Conservation (phyloP, 53 echinoderm and acorn worm genomes). For the Astropecten irregularis region DNA sequence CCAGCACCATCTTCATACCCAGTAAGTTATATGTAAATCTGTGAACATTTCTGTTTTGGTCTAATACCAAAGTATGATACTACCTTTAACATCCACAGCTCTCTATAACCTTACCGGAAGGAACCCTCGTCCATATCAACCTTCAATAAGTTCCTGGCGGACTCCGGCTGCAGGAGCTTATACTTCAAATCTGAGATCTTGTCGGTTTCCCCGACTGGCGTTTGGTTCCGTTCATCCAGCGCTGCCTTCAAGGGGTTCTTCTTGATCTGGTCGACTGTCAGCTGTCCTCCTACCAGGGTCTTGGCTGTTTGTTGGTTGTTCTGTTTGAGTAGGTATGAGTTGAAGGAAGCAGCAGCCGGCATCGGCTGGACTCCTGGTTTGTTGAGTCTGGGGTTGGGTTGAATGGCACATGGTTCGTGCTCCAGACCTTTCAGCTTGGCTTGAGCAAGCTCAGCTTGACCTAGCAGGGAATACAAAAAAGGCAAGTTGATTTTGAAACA, state of each 20-base stretch:
- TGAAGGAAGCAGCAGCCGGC: neutral
- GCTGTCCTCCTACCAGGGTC: constrained; percentile 71
- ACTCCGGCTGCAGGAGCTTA: constrained; percentile 71
- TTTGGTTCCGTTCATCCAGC: constrained; percentile 78
- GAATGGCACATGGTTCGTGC: constrained; percentile 77
- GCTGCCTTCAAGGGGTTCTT: constrained; percentile 83
- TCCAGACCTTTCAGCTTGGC: constrained; percentile 97
- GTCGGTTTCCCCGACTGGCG: constrained; percentile 63
- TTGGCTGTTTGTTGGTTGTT: constrained; percentile 80
- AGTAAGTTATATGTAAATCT: too few relatives aligned
- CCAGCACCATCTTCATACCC: too few relatives aligned
- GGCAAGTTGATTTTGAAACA: too few relatives aligned
- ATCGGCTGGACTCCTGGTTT: neutral
- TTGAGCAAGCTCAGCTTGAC: constrained; percentile 81
- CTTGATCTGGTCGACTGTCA: constrained; percentile 83
- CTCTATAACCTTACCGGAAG: too few relatives aligned
- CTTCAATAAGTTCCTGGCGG: constrained; percentile 38
- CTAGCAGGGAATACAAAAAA: constrained; percentile 42
- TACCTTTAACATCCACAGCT: too few relatives aligned
- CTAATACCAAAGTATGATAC: too few relatives aligned
- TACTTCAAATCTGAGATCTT: constrained; percentile 81
- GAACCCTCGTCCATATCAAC: constrained; percentile 36
- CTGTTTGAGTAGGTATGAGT: constrained; percentile 31
- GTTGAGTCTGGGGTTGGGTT: constrained; percentile 59
- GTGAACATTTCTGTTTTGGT: too few relatives aligned